A percentile compares a stretch with the other conserved stretches of the same genome.
These are phyloP conservation scores for Atta colombica DNA, from an alignment of 1,140 invertebrate species.

Conservation along the genomic window DNA sequence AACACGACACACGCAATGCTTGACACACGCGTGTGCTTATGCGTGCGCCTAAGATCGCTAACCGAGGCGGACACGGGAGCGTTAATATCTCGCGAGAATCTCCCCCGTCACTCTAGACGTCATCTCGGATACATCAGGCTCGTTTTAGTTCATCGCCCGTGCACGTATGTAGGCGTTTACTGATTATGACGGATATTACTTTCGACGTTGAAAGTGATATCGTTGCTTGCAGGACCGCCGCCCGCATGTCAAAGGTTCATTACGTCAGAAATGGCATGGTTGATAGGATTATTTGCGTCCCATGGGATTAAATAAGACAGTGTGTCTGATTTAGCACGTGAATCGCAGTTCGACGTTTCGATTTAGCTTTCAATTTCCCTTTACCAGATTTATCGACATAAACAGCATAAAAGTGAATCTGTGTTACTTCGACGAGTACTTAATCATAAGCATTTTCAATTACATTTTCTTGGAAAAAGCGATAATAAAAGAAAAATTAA, in stretches of 20 bases:
- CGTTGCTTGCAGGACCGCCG: conserved; percentile 22
- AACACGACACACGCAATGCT: conserved; percentile 23
- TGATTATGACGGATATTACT: conserved; percentile 75
- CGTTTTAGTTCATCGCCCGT: conserved; percentile 71
- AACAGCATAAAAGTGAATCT: not conserved
- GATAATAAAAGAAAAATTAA: too few species aligned
- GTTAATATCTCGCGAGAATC: conserved; percentile 24
- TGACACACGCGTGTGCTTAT: conserved; percentile 22
- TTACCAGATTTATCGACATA: not conserved
- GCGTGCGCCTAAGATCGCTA: not conserved
- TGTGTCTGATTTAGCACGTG: conserved; percentile 43
- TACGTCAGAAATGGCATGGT: conserved; percentile 52
- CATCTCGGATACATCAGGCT: conserved; percentile 62
- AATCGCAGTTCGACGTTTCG: not conserved
- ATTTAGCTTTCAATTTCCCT: not conserved
- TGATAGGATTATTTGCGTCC: conserved; percentile 64
- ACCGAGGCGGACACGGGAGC: not conserved
- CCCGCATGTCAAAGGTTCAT: conserved; percentile 50
- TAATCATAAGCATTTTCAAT: too few species aligned
- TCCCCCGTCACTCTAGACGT: conserved; percentile 67
- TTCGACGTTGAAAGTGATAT: conserved; percentile 61
- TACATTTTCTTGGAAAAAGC: too few species aligned
- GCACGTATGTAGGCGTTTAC: conserved; percentile 49
- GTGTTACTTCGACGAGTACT: not conserved
- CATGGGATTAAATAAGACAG: conserved; percentile 64